These are phyloP conservation scores for Sebastes nivosus DNA, from an alignment of 2,797 vertebrate species.

Conservation along the genomic window DNA sequence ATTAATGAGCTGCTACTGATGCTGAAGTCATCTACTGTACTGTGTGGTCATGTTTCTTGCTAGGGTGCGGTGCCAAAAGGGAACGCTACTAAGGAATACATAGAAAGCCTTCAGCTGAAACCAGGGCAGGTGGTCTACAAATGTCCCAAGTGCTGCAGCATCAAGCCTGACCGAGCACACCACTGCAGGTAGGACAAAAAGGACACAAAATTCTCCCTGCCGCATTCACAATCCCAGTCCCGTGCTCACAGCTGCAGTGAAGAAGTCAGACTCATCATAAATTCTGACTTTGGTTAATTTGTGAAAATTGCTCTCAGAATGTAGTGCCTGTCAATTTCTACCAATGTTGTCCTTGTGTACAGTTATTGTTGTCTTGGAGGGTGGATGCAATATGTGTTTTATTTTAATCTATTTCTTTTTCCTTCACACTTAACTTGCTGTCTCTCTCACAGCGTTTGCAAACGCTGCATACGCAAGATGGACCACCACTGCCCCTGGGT, in stretches of 20 bases:
- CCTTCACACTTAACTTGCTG: neutral
- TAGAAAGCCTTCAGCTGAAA: slow-evolving; percentile 97
- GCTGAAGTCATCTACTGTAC: neutral
- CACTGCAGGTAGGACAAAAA: slow-evolving; percentile 92
- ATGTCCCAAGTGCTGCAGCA: slow-evolving; percentile 99
- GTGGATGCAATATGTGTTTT: neutral
- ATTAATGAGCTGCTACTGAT: neutral
- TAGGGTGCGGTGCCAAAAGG: slow-evolving; percentile 98
- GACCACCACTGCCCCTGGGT: slow-evolving; percentile 99
- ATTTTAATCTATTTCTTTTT: neutral
- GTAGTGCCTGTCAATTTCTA: neutral
- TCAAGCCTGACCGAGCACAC: slow-evolving; percentile 98
- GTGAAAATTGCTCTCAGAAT: neutral
- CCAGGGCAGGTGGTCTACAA: slow-evolving; percentile 99
- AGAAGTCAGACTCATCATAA: neutral
- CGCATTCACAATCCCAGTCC: neutral
- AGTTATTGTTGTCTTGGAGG: neutral
- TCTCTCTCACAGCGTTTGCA: slow-evolving; percentile 88
- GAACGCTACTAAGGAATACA: slow-evolving; percentile 98
- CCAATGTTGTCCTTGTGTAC: neutral
- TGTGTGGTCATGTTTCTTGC: slow-evolving; percentile 20
- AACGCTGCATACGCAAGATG: slow-evolving; percentile 98
- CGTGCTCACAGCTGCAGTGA: neutral
- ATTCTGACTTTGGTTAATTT: neutral
- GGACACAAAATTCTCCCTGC: neutral